Evolutionary conservation across 2,888 invertebrate species (phyloP), one percentile per base, ranked within the genome.

Genomic region (Phyto melanocephala): DNA sequence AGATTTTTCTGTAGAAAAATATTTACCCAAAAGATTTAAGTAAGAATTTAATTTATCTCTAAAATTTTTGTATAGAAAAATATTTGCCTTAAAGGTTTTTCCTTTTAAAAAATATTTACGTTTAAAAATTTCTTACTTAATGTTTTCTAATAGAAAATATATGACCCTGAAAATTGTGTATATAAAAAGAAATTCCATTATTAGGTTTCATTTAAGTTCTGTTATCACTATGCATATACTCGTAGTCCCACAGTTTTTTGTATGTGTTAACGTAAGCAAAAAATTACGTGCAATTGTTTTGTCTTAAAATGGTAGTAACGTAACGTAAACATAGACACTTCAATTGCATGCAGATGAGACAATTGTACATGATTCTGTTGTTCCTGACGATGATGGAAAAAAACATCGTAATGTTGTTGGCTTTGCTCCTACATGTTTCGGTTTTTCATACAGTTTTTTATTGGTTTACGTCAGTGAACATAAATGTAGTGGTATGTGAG

Each of bases 271-370:
- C 87, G 88, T 87, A 86, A 86, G 87, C 87, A 87, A 86, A 76
- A 58, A 88, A 88, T 87, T 88, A 88, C 88, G 88, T 89, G 89
- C 88, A 86, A 87, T 88, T 89, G 89, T 88, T 88, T 87, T 81
- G 17, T 42, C 42, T 52, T 50, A 24, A 67, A 84, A 71, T 68
- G 62, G 15, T 13, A 71, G 78, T 78, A 81, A 74, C 82, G 84
- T 83, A 85, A 86, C 88, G 88, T 88, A 87, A 87, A 88, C 88
- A 88, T 87, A 88, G 88, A 87, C 87, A 86, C 87, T 85, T 86
- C 86, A 85, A 84, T 86, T 88, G 88, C 88, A 88, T 88, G 85
- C 86, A 86, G 85, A 88, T 88, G 77, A 67, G 80, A 76, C 70
- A 80, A 78, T 58, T 67, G 78, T 75, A 74, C 74, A 78, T 82